Conservation (phyloP, 2,113 vertebrate species). For the Microtus oregoni region DNA sequence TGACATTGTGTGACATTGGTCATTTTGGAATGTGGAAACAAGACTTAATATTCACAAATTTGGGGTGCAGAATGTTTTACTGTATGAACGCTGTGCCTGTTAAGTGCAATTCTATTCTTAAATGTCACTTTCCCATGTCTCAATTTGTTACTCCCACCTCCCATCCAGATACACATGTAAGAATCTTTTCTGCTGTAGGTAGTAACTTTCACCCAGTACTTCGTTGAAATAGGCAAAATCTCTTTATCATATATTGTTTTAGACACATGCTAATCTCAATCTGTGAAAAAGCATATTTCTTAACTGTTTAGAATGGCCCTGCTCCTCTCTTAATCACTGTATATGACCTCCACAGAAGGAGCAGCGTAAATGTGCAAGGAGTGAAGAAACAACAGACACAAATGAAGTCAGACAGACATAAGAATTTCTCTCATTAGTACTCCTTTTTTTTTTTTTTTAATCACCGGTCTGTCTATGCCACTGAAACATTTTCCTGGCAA, state of each 20-base stretch:
- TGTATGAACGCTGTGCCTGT: neutral
- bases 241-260: neutral
- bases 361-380: neutral
- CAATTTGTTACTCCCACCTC: neutral
- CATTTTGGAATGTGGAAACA: neutral
- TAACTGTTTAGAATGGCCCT: neutral
- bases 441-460: neutral
- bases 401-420: neutral
- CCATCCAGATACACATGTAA: neutral
- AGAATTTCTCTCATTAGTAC: neutral
- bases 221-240: neutral
- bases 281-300: neutral
- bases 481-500: neutral
- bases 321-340: neutral
- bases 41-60: neutral
- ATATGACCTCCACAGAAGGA: neutral
- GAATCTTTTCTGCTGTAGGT: fast-evolving
- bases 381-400: neutral
- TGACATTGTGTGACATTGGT: neutral
- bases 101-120: neutral
- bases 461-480: neutral
- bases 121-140: neutral
- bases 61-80: neutral
- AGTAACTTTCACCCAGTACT: neutral
- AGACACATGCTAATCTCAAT: neutral